phyloP scores from a whole-genome alignment of 2,888 invertebrate species.

The Carpatolechia fugitivella region DNA sequence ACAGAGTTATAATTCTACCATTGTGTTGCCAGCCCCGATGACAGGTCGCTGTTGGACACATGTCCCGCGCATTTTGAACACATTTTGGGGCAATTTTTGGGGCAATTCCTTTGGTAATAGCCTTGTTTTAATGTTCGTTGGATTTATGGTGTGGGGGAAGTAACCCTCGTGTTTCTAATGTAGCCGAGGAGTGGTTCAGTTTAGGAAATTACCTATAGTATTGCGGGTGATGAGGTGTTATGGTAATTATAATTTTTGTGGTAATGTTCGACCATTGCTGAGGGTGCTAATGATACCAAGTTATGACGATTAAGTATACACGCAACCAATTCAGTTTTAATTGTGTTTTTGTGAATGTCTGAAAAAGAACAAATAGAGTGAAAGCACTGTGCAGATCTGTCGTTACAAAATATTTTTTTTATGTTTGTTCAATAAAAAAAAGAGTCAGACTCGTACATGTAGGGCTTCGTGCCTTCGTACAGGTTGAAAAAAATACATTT shows the following conservation, averaged over 20 bases:
- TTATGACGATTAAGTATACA: not conserved
- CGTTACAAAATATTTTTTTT: no score
- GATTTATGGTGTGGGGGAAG: slow-evolving; percentile 62
- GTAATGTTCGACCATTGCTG: not conserved
- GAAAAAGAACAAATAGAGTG: no score
- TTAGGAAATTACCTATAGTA: slow-evolving; percentile 48
- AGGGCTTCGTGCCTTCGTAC: no score
- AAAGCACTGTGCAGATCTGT: no score
- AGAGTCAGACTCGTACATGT: no score
- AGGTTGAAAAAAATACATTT: no score
- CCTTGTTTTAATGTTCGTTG: slow-evolving; percentile 70
- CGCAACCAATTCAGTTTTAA: not conserved
- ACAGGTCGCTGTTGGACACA: slow-evolving; percentile 77
- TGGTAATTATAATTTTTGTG: slow-evolving; percentile 21
- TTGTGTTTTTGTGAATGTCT: not conserved
- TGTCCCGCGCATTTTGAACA: slow-evolving; percentile 75
- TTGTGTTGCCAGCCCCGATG: slow-evolving; percentile 74
- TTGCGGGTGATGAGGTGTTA: slow-evolving; percentile 39
- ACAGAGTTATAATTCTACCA: slow-evolving; percentile 67
- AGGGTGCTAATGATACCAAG: not conserved
- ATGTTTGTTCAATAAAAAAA: no score
- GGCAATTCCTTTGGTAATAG: slow-evolving; percentile 75
- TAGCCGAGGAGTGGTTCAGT: slow-evolving; percentile 47
- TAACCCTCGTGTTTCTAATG: slow-evolving; percentile 39
- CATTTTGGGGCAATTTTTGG: slow-evolving; percentile 75